phyloP scores from a whole-genome alignment of 2,888 invertebrate genomes.

The Pyralis farinalis region DNA sequence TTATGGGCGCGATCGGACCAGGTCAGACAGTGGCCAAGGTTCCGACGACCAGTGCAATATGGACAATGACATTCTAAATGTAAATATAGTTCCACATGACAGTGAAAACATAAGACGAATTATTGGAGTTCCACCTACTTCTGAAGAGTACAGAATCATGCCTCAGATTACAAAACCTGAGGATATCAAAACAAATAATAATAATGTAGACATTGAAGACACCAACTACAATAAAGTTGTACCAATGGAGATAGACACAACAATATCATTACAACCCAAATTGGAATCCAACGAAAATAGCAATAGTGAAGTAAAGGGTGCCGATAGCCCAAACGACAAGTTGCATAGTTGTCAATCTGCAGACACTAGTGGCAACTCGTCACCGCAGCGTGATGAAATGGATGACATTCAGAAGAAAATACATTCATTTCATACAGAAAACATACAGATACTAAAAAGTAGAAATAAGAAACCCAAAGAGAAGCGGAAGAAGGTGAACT shows the following conservation, averaged over 20 bases:
- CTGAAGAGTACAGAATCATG: constrained; percentile 48
- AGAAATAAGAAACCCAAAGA: constrained; percentile 81
- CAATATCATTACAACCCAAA: constrained; percentile 57
- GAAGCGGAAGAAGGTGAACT: constrained; percentile 76
- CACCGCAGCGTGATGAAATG: constrained; percentile 77
- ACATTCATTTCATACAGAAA: constrained; percentile 83
- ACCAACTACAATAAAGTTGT: constrained; percentile 61
- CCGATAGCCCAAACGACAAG: constrained; percentile 61
- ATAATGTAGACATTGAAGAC: constrained; percentile 59
- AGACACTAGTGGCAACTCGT: constrained; percentile 73
- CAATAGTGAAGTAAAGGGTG: constrained; percentile 42
- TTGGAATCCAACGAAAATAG: constrained; percentile 51
- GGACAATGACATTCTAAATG: constrained; percentile 59
- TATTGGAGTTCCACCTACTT: constrained; percentile 68
- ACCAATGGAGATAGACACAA: constrained; percentile 71
- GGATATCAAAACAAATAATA: constrained; percentile 55
- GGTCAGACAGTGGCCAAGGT: constrained; percentile 71
- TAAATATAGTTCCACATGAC: constrained; percentile 60
- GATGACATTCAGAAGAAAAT: constrained; percentile 83
- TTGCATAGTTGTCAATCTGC: constrained; percentile 62
- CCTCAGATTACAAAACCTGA: constrained; percentile 52
- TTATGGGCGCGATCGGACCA: constrained; percentile 61
- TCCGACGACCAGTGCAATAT: constrained; percentile 68
- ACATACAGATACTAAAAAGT: constrained; percentile 81
- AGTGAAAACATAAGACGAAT: constrained; percentile 64